Conservation (phyloP, 2,797 vertebrate species). For the Poeciliopsis turneri region DNA sequence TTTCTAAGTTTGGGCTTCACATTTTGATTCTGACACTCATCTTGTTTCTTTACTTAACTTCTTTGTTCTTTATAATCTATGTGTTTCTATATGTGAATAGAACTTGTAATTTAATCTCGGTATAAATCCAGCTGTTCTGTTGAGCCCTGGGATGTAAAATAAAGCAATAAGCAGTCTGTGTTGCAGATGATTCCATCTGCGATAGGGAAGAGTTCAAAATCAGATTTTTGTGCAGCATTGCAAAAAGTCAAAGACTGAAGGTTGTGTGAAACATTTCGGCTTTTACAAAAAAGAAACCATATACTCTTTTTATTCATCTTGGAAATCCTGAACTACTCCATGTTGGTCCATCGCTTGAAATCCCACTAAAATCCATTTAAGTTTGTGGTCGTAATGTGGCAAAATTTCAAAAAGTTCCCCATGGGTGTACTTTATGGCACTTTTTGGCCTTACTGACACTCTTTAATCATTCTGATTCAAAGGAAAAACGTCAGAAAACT, state of each 20-base stretch:
- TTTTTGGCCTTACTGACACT: neutral
- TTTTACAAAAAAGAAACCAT: neutral
- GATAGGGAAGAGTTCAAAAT: neutral
- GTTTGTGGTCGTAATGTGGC: neutral
- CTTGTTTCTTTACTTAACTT: neutral
- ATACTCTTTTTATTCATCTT: neutral
- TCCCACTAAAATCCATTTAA: neutral
- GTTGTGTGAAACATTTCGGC: neutral
- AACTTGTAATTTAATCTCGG: neutral
- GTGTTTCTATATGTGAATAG: neutral
- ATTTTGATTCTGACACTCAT: neutral
- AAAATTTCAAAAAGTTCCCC: neutral
- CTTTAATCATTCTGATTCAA: neutral
- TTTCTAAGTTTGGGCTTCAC: neutral
- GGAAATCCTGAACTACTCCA: neutral
- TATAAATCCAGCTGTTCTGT: neutral
- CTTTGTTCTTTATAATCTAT: neutral
- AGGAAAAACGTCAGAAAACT: neutral
- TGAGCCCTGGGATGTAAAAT: too few species aligned
- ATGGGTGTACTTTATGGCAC: neutral
- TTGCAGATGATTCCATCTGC: neutral
- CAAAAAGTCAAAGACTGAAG: neutral
- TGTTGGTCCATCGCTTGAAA: neutral
- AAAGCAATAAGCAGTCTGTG: neutral
- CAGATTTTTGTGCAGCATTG: neutral